Percentiles rank a stretch among this genome's conserved stretches.
These are phyloP conservation scores for Saguinus imperator DNA, from an alignment of 2,113 vertebrate genomes.

Conservation along the genomic window DNA sequence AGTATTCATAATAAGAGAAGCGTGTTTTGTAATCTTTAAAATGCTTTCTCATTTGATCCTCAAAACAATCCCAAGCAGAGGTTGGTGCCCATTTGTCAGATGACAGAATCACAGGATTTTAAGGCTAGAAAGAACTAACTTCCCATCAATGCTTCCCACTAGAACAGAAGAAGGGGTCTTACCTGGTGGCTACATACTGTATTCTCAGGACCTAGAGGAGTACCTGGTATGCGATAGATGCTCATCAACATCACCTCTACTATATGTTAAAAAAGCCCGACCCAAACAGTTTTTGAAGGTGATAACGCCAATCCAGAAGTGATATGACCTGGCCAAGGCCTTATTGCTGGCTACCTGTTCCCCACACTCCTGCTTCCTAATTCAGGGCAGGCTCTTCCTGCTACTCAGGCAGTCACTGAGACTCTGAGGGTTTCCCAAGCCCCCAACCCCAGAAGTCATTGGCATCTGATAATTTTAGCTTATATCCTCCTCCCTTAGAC, in stretches of 20 bases:
- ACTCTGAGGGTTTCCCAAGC: background rate
- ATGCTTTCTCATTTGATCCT: background rate
- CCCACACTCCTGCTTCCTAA: background rate
- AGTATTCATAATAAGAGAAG: background rate
- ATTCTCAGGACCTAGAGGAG: background rate
- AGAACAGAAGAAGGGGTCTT: background rate
- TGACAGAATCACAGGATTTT: background rate
- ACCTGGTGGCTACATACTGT: background rate
- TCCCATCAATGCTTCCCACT: background rate
- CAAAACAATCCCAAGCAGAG: background rate
- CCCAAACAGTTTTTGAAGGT: background rate
- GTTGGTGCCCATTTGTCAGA: background rate
- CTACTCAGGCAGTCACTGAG: background rate
- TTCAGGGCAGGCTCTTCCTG: background rate
- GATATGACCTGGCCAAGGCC: background rate
- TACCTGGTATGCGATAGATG: background rate
- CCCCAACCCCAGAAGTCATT: background rate
- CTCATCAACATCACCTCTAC: background rate
- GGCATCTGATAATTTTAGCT: background rate
- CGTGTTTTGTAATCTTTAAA: background rate
- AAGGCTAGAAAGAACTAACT: background rate
- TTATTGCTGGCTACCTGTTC: background rate
- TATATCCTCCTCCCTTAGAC: background rate
- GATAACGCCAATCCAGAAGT: background rate
- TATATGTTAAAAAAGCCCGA: background rate